Base-by-base conservation (phyloP, 2,888 invertebrate genomes). In the Altica lythri region DNA sequence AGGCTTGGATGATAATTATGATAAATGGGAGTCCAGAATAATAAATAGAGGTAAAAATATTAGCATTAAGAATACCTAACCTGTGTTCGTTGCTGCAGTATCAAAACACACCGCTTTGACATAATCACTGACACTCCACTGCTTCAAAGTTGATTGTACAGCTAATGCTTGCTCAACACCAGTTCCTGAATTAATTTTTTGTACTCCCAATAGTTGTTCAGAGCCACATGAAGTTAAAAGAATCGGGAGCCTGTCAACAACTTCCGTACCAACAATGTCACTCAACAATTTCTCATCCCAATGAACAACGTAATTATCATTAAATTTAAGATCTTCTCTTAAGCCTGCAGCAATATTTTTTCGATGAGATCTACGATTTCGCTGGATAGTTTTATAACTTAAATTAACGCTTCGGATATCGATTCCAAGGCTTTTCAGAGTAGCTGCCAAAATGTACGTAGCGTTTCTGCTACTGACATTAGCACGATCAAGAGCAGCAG, bases 161-260 rank as follows among this genome's bases (percentile, higher is more conserved):
- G 50, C 50, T 40, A 17, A 9, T 29, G 50, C 42, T 50, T 42
- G 50, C n/a, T 42, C 22, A 18, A 16, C 14, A 9, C 18, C 50
- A 17, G 42, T 42, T n/a, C 42, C 50, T 12, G 14, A 13, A 19
- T 42, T 19, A 2, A 42, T 12, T 30, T 50, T 42, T 29, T 42
- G 50, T 16, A 50, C 42, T 14, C 50, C 50, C 18, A 50, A 32
- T 9, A 50, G 30, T 42, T 50, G 30, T 40, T 50, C 43, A 16
- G 25, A n/a, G 17, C 32, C 43, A 30, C 12, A 27, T 16, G 17
- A 5, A 4, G 30, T 32, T 32, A 50, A n/a, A 29, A 50, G 6
- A 42, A 50, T 13, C 9, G 50, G 42, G 3, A 50, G 32, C n/a
- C 42, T 27, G n/a, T 50, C 42, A 2, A 50, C 42, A 32, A 30